phyloP scores from a whole-genome alignment of 1,140 invertebrate genomes.

The Drosophila tristis region DNA sequence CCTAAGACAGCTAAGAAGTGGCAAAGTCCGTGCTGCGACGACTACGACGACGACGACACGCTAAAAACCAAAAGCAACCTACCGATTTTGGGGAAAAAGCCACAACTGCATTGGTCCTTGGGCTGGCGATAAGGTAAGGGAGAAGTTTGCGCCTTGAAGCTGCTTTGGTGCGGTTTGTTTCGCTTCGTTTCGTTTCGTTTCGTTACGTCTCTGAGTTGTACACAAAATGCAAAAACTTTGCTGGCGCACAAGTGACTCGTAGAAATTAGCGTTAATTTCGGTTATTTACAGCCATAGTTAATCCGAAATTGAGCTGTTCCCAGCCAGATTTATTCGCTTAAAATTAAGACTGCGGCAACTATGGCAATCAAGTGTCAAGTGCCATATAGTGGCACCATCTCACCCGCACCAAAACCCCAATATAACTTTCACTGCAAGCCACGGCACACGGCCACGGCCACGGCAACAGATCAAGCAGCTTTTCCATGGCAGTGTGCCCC shows the following conservation, averaged over 20 bases:
- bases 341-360: constrained; percentile 5
- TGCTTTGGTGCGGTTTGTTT: constrained; percentile 44
- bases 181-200: not conserved
- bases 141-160: constrained; percentile 15
- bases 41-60: no score
- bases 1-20: constrained; percentile 36
- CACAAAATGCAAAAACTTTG: constrained; percentile 11
- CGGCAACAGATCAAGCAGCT: constrained; percentile 15
- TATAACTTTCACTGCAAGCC: constrained; percentile 25
- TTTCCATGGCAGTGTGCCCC: constrained; percentile 11
- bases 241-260: not conserved
- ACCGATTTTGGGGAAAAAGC: constrained; percentile 24
- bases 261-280: no score
- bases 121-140: constrained; percentile 13
- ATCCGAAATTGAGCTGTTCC: no score
- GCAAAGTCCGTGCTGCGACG: constrained; percentile 28
- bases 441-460: not conserved
- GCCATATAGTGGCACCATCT: not conserved
- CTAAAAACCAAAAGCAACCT: constrained; percentile 11
- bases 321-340: no score
- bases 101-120: constrained; percentile 23
- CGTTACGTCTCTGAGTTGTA: not conserved
- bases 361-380: not conserved
- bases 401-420: constrained; percentile 6
- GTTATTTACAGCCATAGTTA: no score